phyloP scores from a whole-genome alignment of 2,797 vertebrate species.

The Paedocypris micromegethes region DNA sequence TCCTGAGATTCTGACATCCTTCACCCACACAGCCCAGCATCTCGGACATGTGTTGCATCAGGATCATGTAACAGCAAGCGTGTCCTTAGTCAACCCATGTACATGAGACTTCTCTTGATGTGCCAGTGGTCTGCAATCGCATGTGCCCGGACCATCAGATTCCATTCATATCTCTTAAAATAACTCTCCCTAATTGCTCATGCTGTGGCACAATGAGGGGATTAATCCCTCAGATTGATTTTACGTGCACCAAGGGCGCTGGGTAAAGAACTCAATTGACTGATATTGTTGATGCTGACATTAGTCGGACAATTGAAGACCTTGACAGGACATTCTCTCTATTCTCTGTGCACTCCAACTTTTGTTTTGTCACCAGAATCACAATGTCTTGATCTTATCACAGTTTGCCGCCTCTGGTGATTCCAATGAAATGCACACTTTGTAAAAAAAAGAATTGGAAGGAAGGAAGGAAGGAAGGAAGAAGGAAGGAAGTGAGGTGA shows the following conservation, averaged over 20 bases:
- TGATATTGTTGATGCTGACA: slow-evolving; percentile 27
- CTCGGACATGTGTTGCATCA: slow-evolving; percentile 52
- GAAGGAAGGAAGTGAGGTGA: no score
- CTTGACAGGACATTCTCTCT: slow-evolving; percentile 20
- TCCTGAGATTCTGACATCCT: slow-evolving; percentile 58
- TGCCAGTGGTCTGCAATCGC: slow-evolving; percentile 40
- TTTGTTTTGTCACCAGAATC: slow-evolving; percentile 23
- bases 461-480: no score
- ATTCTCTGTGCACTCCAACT: slow-evolving; percentile 17
- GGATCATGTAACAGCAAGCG: slow-evolving; percentile 56
- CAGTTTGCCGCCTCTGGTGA: slow-evolving; percentile 11
- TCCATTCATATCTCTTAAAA: slow-evolving; percentile 40
- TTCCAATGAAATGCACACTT: slow-evolving; percentile 21
- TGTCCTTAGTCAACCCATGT: slow-evolving; percentile 60
- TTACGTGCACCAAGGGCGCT: slow-evolving; percentile 28
- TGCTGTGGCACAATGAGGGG: slow-evolving; percentile 27
- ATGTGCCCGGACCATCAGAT: slow-evolving; percentile 35
- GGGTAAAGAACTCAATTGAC: slow-evolving; percentile 32
- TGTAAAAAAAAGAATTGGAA: no score
- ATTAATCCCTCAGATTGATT: slow-evolving; percentile 24
- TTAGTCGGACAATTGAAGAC: slow-evolving; percentile 34
- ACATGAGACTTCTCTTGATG: slow-evolving; percentile 29
- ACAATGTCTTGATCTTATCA: slow-evolving; percentile 25
- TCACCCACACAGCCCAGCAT: slow-evolving; percentile 49
- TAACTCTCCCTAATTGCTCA: slow-evolving; percentile 43